Evolutionary conservation across 2,888 invertebrate genomes (phyloP).

Genomic region (Aphidoletes aphidimyza): DNA sequence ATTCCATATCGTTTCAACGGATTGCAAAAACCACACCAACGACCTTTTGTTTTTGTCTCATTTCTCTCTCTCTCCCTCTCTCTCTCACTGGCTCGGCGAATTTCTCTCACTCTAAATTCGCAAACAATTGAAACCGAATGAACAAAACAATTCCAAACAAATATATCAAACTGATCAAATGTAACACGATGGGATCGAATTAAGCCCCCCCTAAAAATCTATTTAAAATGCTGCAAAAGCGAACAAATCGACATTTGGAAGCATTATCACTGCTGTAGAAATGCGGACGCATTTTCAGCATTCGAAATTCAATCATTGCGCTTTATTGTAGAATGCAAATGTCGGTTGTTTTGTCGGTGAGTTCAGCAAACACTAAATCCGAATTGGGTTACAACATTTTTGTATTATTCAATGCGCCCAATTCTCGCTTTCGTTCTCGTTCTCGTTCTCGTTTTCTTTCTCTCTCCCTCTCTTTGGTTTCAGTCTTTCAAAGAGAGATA

Average conservation of each 20-base stretch:
- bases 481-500: neutral
- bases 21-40: conserved; percentile 16
- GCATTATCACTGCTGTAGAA: neutral
- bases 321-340: conserved; percentile 23
- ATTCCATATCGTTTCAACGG: neutral
- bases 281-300: conserved; percentile 24
- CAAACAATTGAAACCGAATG: neutral
- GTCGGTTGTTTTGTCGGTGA: neutral
- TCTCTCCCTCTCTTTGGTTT: no score
- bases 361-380: conserved; percentile 1
- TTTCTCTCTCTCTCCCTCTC: no score
- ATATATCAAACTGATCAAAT: conserved; percentile 52
- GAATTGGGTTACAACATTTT: conserved; percentile 53
- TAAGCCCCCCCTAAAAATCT: neutral
- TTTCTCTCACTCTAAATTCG: neutral
- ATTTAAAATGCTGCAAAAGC: conserved; percentile 27
- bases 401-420: conserved; percentile 7
- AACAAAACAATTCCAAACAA: conserved; percentile 49
- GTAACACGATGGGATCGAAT: conserved; percentile 26
- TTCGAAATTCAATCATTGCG: neutral
- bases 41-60: neutral
- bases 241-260: neutral
- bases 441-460: no score
- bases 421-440: no score
- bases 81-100: no score